Evolutionary conservation across 2,797 vertebrate genomes (phyloP), one percentile per base, ranked within the genome.

Genomic region (Halcyon smyrnensis): DNA sequence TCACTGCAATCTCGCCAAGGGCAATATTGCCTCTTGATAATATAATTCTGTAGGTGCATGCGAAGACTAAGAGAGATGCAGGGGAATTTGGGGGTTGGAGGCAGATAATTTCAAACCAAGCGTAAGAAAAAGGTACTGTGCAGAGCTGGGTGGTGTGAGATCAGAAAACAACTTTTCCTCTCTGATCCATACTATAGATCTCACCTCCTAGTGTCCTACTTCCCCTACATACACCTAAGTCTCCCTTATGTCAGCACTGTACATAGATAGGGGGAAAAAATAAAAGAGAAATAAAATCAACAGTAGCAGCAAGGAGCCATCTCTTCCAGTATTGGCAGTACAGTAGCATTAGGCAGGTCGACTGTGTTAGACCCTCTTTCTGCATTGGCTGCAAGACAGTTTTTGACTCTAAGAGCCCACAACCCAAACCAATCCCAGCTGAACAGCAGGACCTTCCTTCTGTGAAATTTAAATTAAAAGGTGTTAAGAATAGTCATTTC

Each of bases 381-480:
- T 15, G 63, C 64, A 15, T 8, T 54, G 81, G 59, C 46, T 73
- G 23, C 69, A 51, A 59, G 41, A 34, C 12, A 21, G 0, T 32
- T 92, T 89, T 56, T 37, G 60, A 23, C 50, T 63, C 41, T 1
- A 41, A 67, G 43, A 85, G 27, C 37, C 83, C 32, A 12, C 11
- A 41, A 1, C 21, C 56, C 65, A 48, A 71, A 54, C 59, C 65
- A 62, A 15, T 60, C 56, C 4, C 50, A 53, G 62, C 37, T 32
- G 48, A 87, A 62, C 65, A 92, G 79, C 76, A 27, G 82, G 67
- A 74, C 25, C 10, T 84, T 39, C 79, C 34, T 73, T 23, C 59
- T 25, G 48, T 54, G 74, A 88, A 70, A 91, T 60, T 50, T 10
- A 94, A 93, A 91, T 88, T 84, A 81, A 69, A 86, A 94, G 83